These are phyloP conservation scores for Tuberolachnus salignus DNA, from an alignment of 2,888 invertebrate genomes.

Conservation along the genomic window DNA sequence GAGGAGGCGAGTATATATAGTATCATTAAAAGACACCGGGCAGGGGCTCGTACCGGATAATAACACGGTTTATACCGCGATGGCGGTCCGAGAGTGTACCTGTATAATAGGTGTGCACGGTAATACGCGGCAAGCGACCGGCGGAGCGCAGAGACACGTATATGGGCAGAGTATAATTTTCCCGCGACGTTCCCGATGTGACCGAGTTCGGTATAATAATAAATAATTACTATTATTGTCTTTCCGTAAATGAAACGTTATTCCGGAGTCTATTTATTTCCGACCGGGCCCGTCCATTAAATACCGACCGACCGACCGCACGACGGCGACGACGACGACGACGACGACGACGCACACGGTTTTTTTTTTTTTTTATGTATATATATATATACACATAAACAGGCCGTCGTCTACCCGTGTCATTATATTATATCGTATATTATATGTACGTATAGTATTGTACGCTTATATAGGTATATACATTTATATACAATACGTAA, in stretches of 20 bases:
- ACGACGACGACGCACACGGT: not conserved
- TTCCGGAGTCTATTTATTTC: conserved; percentile 40
- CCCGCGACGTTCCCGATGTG: conserved; percentile 26
- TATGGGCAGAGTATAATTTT: not conserved
- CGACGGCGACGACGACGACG: not conserved
- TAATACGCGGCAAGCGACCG: not conserved
- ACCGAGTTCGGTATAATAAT: conserved; percentile 23
- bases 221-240: conserved; percentile 39
- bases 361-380: too few species aligned
- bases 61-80: not conserved
- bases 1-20: not conserved
- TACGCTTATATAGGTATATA: too few species aligned
- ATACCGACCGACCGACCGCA: not conserved
- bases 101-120: not conserved
- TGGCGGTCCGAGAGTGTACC: not conserved
- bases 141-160: not conserved
- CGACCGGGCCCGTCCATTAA: conserved; percentile 18
- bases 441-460: too few species aligned
- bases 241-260: conserved; percentile 51
- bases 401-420: conserved; percentile 1
- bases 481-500: too few species aligned
- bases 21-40: conserved; percentile 42
- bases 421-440: conserved; percentile 15
- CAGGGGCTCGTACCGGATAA: conserved; percentile 34
- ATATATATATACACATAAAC: too few species aligned